A percentile compares a stretch with the other conserved stretches of the same genome.
Conservation (phyloP, 2,797 vertebrate genomes). For the Aulostomus chinensis region DNA sequence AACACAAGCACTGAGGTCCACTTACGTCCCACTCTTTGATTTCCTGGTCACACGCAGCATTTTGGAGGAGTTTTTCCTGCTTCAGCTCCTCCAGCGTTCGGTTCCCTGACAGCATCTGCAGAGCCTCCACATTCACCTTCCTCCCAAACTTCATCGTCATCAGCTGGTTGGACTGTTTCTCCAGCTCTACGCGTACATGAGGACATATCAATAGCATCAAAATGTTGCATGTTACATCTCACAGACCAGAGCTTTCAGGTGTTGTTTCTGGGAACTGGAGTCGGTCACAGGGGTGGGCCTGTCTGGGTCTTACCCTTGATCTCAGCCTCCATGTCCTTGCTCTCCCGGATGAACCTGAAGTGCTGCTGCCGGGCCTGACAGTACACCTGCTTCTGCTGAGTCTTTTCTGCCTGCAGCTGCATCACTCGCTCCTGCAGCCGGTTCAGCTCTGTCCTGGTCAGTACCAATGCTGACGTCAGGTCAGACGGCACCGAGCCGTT, state of each 20-base stretch:
- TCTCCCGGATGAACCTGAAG: slow-evolving; percentile 79
- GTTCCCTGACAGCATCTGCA: slow-evolving; percentile 85
- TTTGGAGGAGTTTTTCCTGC: slow-evolving; percentile 79
- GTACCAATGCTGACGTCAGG: slow-evolving; percentile 81
- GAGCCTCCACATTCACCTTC: slow-evolving; percentile 85
- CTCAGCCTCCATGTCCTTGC: slow-evolving; percentile 77
- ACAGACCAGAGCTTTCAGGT: too few species aligned
- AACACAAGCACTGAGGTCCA: slow-evolving; percentile 5
- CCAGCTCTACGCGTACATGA: slow-evolving; percentile 72
- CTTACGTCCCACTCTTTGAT: slow-evolving; percentile 80
- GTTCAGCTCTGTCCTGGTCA: slow-evolving; percentile 77
- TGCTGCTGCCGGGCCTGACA: slow-evolving; percentile 78
- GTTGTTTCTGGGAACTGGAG: too few species aligned
- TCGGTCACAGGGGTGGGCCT: too few species aligned
- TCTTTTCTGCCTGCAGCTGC: slow-evolving; percentile 82
- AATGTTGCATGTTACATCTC: background rate
- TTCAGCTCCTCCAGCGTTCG: slow-evolving; percentile 84
- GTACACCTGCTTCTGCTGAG: slow-evolving; percentile 79
- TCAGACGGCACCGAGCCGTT: slow-evolving; percentile 77
- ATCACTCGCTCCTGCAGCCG: slow-evolving; percentile 80
- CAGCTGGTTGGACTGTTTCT: slow-evolving; percentile 77
- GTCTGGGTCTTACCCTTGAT: slow-evolving; percentile 82
- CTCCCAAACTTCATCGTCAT: slow-evolving; percentile 90
- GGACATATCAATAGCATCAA: background rate
- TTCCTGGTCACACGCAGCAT: slow-evolving; percentile 70